phyloP scores from a whole-genome alignment of 2,888 invertebrate species.

The Ferdinandea cuprea region DNA sequence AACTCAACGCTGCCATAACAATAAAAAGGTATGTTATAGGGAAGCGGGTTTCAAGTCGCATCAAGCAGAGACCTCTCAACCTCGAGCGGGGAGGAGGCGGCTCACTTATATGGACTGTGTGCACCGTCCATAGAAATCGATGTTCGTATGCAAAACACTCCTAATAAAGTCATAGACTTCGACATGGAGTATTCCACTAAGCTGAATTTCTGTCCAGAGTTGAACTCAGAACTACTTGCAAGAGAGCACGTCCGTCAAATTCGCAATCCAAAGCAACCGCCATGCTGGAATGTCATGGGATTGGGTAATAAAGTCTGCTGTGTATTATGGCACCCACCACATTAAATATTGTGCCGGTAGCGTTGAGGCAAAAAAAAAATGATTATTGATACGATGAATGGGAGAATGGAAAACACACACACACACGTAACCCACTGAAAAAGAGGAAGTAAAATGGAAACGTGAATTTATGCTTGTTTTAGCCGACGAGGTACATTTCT shows the following conservation, averaged over 20 bases:
- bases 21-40: constrained; percentile 29
- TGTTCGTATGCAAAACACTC: constrained; percentile 67
- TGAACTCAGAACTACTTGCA: neutral
- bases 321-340: constrained; percentile 47
- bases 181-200: constrained; percentile 22
- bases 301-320: constrained; percentile 44
- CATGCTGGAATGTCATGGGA: neutral
- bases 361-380: constrained; percentile 2
- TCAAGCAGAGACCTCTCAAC: constrained; percentile 50
- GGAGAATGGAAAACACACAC: constrained; percentile 20
- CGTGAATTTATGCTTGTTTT: constrained; percentile 53
- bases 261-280: constrained; percentile 36
- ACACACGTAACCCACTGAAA: constrained; percentile 13
- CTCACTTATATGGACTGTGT: too few relatives aligned
- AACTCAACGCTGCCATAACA: constrained; percentile 3
- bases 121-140: constrained; percentile 41
- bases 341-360: constrained; percentile 19
- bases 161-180: constrained; percentile 67
- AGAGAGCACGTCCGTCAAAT: constrained; percentile 54
- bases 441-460: constrained; percentile 58
- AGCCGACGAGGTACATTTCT: neutral
- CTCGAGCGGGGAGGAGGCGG: too few relatives aligned
- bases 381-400: constrained; percentile 49
- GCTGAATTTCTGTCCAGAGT: neutral
- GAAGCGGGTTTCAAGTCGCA: constrained; percentile 40